These are phyloP conservation scores for Arbacia lixula DNA, from an alignment of 53 echinoderm and acorn worm species.

Conservation along the genomic window DNA sequence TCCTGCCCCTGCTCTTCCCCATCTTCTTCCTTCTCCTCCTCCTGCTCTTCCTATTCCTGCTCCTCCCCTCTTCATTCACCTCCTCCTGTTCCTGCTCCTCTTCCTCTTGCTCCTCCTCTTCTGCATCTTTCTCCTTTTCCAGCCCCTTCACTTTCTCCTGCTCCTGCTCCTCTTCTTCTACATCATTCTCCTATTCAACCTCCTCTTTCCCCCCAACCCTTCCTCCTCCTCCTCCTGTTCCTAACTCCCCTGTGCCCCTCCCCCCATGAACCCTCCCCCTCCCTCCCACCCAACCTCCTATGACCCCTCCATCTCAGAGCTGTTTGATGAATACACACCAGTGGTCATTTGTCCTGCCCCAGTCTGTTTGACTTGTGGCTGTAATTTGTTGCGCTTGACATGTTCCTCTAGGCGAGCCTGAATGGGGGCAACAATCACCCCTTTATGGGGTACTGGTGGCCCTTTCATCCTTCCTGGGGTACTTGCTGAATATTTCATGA, in stretches of 20 bases:
- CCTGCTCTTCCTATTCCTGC: background rate
- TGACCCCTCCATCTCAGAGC: slow-evolving; percentile 31
- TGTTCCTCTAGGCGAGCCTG: slow-evolving; percentile 21
- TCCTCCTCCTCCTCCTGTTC: background rate
- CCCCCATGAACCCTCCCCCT: too few relatives aligned
- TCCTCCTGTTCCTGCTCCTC: background rate
- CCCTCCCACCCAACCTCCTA: background rate
- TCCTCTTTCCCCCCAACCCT: background rate
- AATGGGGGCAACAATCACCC: background rate
- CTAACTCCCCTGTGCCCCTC: background rate
- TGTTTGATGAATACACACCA: slow-evolving; percentile 35
- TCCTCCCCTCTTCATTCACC: background rate
- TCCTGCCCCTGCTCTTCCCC: background rate
- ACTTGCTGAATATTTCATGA: too few relatives aligned
- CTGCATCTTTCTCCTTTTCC: background rate
- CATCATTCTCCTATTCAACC: background rate
- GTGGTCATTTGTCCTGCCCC: slow-evolving; percentile 24
- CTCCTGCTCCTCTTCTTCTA: background rate
- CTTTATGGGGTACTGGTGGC: too few relatives aligned
- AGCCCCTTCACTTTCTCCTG: background rate
- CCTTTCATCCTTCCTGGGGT: too few relatives aligned
- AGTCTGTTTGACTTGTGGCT: slow-evolving; percentile 36
- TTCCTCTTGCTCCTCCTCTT: background rate
- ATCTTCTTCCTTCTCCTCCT: background rate
- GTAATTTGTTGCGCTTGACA: slow-evolving; percentile 25